These are phyloP conservation scores for Poeciliopsis turneri DNA, from an alignment of 2,797 vertebrate species.

Conservation along the genomic window DNA sequence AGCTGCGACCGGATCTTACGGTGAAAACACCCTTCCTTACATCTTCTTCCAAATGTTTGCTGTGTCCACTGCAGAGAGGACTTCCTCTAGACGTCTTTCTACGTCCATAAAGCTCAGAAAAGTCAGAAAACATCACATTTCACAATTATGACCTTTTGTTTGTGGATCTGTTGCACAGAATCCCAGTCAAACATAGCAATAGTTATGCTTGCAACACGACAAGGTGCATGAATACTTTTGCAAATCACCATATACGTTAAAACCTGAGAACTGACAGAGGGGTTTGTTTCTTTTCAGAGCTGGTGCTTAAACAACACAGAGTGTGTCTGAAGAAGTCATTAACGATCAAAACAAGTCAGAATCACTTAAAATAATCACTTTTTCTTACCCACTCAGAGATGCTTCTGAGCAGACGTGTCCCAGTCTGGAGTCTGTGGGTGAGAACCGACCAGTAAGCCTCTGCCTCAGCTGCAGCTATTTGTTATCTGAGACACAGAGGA, in stretches of 20 bases:
- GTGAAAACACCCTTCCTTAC: background rate
- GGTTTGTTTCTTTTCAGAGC: background rate
- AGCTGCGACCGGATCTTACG: no score
- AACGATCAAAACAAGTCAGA: slow-evolving; percentile 56
- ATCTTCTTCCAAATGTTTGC: background rate
- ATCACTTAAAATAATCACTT: slow-evolving; percentile 68
- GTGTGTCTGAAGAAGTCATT: slow-evolving; percentile 54
- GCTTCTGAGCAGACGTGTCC: slow-evolving; percentile 54
- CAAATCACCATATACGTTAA: background rate
- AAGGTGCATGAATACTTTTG: background rate
- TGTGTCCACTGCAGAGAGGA: no score
- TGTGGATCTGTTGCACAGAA: background rate
- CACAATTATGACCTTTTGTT: background rate
- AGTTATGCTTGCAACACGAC: background rate
- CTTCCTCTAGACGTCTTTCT: background rate
- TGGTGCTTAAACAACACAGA: slow-evolving; percentile 16
- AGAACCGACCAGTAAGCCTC: slow-evolving; percentile 64
- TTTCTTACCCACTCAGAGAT: slow-evolving; percentile 63
- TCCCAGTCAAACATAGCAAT: background rate
- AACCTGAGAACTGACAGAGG: background rate
- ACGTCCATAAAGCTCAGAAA: no score
- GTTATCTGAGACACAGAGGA: slow-evolving; percentile 80
- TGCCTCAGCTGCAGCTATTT: slow-evolving; percentile 84
- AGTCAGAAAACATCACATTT: no score
- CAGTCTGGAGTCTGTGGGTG: slow-evolving; percentile 60